Conservation (phyloP, 1,140 invertebrate species). For the Contarinia nasturtii region DNA sequence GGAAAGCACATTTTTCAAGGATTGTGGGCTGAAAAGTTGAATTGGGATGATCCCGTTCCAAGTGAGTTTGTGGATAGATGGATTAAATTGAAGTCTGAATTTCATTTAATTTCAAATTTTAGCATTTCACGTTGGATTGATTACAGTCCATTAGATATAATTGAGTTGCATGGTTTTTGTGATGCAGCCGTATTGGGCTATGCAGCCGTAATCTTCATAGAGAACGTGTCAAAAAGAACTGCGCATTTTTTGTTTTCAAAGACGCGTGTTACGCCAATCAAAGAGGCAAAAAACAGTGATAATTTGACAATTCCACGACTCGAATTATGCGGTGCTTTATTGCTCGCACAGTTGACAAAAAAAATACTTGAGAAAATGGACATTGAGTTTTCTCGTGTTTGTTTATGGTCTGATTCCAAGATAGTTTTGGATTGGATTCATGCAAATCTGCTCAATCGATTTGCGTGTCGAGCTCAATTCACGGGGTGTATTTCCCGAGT, state of each 20-base stretch:
- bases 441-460: too few species aligned
- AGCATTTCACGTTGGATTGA: conserved; percentile 7
- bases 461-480: too few species aligned
- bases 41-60: conserved; percentile 6
- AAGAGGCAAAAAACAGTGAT: not conserved
- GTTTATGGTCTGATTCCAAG: too few species aligned
- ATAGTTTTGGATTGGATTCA: too few species aligned
- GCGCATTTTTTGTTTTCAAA: conserved; percentile 5
- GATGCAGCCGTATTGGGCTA: conserved; percentile 14
- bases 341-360: conserved; percentile 7
- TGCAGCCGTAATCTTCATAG: conserved; percentile 12
- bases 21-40: conserved; percentile 10
- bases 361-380: conserved; percentile 2
- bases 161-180: conserved; percentile 13
- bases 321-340: conserved; percentile 10
- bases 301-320: conserved; percentile 8
- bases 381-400: too few species aligned
- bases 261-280: conserved; percentile 8
- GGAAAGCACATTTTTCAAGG: conserved; percentile 23
- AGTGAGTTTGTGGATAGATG: not conserved
- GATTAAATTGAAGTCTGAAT: not conserved
- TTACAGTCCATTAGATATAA: not conserved
- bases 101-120: not conserved
- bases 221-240: conserved; percentile 1
- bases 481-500: too few species aligned